Evolutionary conservation across 2,888 invertebrate species (phyloP).

Genomic region (Petrolisthes manimaculis): DNA sequence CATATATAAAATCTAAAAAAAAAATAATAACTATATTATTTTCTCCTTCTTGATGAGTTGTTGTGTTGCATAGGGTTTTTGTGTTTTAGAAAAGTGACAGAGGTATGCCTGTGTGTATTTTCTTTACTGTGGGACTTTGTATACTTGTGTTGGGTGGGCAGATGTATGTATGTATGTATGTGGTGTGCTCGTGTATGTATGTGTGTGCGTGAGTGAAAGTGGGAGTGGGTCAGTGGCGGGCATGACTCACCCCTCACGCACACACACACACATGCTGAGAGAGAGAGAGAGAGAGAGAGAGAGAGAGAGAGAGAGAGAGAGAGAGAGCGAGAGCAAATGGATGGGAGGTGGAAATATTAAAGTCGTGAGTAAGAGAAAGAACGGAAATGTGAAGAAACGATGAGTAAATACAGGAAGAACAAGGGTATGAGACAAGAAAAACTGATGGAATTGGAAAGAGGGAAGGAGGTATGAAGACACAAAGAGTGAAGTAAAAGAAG

Average conservation of each 20-base stretch:
- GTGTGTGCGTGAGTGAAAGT: conserved; percentile 19
- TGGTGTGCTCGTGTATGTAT: conserved; percentile 3
- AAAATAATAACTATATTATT: too few species aligned
- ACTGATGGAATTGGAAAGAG: neutral
- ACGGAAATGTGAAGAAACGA: neutral
- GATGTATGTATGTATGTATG: too few species aligned
- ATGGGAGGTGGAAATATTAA: neutral
- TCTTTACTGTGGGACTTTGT: too few species aligned
- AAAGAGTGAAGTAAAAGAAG: neutral
- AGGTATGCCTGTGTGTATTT: too few species aligned
- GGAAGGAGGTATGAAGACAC: neutral
- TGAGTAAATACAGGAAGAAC: neutral
- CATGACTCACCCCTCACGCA: conserved; percentile 24
- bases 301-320: conserved; percentile 21
- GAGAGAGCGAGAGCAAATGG: neutral
- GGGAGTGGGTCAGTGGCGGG: conserved; percentile 24
- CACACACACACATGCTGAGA: neutral
- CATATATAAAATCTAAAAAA: too few species aligned
- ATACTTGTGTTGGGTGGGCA: too few species aligned
- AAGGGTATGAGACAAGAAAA: neutral
- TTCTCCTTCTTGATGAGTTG: too few species aligned
- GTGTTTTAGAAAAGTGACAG: too few species aligned
- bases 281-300: neutral
- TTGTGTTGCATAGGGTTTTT: too few species aligned
- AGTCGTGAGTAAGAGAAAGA: neutral